A percentile compares a stretch with the other conserved stretches of the same genome.
Evolutionary conservation across 2,888 invertebrate genomes (phyloP).

Genomic region (Microplitis manilae): DNA sequence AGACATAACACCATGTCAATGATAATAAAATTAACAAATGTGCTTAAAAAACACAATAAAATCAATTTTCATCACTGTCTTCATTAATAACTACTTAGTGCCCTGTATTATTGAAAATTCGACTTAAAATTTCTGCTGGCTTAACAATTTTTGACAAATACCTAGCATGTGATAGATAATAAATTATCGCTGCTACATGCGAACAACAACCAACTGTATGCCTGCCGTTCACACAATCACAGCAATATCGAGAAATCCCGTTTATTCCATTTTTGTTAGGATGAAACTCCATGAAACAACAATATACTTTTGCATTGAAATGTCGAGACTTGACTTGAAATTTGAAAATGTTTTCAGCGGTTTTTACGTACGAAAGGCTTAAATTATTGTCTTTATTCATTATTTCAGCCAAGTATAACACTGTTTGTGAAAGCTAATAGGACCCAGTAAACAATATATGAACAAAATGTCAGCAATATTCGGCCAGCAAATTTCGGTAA

Average conservation of each 20-base stretch:
- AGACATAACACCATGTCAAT: too few relatives aligned
- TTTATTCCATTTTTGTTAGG: constrained; percentile 33
- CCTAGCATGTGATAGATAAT: constrained; percentile 47
- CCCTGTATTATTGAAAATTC: constrained; percentile 37
- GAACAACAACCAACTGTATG: constrained; percentile 49
- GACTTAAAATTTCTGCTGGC: constrained; percentile 44
- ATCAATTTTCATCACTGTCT: constrained; percentile 34
- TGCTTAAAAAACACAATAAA: too few relatives aligned
- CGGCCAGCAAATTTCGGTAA: too few relatives aligned
- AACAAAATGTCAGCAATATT: neutral
- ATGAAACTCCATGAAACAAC: constrained; percentile 39
- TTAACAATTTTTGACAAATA: constrained; percentile 47
- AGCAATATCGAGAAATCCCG: constrained; percentile 43
- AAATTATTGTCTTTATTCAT: constrained; percentile 43
- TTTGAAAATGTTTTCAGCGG: constrained; percentile 44
- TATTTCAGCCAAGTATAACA: constrained; percentile 52
- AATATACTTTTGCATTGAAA: constrained; percentile 41
- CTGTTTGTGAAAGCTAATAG: constrained; percentile 44
- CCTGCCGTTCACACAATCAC: constrained; percentile 49
- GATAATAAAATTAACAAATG: too few relatives aligned
- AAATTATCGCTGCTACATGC: constrained; percentile 47
- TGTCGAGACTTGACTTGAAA: constrained; percentile 46
- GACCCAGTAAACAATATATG: constrained; percentile 26
- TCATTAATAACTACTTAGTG: constrained; percentile 41
- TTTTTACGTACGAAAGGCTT: constrained; percentile 45